Base-by-base conservation (phyloP, 1,140 invertebrate genomes). In the Camponotus floridanus region DNA sequence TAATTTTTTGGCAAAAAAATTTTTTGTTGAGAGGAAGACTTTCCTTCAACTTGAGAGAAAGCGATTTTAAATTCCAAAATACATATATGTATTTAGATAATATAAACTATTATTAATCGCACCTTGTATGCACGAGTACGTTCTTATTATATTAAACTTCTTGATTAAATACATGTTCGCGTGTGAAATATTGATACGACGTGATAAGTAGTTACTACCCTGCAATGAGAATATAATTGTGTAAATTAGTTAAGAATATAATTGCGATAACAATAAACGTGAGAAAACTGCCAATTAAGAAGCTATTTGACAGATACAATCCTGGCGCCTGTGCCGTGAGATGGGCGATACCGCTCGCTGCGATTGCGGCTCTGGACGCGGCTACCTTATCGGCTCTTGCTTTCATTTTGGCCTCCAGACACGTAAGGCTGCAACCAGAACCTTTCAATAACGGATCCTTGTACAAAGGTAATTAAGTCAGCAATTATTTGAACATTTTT, bases 271-370 rank as follows among this genome's bases (percentile, higher is more conserved):
- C 8, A 45, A 74, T 31, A n/a, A 83, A 83, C 18, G 67, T 83
- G 55, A 33, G 67, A 73, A 48, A 70, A 9, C 13, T n/a, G 18
- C 13, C 13, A 74, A 21, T 62, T 45, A 62, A 21, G 3, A 83
- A 61, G 5, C 2, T 6, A 61, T 80, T 84, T 18, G 26, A 2
- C 36, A 95, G 95, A 42, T 98, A 97, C 92, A 95, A 96, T 88
- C 95, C 97, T 88, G 97, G 97, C 59, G 96, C 97, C 11, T 99
- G 99, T 93, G 97, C 97, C 55, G 96, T 99, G 21, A 96, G 98
- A 87, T 99, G 99, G 99, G 98, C 98, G 0, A 99, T 98, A 95
- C 96, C 99, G 8, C 95, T 99, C 83, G 98, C 98, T 15, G 97
- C 98, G 70, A 99, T 99, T 68, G 97, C 98, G 0, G 98, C 98